Percentiles rank a stretch among this genome's conserved stretches.
phyloP scores from a whole-genome alignment of 2,888 invertebrate species.

The Vanessa cardui region DNA sequence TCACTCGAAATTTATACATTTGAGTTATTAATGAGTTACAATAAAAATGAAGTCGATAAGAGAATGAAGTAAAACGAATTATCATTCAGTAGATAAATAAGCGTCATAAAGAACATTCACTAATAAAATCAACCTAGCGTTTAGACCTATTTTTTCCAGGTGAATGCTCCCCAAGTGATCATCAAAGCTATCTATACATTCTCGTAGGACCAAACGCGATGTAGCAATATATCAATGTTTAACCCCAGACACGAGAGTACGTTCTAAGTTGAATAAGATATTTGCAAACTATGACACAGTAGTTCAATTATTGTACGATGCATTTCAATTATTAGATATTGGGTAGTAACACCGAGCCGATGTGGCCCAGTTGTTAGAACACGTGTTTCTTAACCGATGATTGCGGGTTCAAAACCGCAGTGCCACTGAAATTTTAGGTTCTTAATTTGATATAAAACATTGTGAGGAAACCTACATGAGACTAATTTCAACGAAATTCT shows the following conservation, averaged over 20 bases:
- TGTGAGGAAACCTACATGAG: too few relatives aligned
- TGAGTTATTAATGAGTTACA: too few relatives aligned
- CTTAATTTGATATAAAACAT: too few relatives aligned
- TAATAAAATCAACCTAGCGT: conserved; percentile 1
- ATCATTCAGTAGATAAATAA: not conserved
- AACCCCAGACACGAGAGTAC: not conserved
- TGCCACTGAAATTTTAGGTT: too few relatives aligned
- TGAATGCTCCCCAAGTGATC: conserved; percentile 5
- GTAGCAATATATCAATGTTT: not conserved
- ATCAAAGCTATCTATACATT: conserved; percentile 8
- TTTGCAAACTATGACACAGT: not conserved
- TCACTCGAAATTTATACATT: not conserved
- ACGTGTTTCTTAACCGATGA: too few relatives aligned
- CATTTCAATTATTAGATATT: not conserved
- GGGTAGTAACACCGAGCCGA: not conserved
- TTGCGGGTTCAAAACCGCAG: too few relatives aligned
- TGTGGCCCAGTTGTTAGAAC: too few relatives aligned
- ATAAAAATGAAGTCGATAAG: too few relatives aligned
- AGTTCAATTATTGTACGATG: not conserved
- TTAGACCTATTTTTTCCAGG: conserved; percentile 11
- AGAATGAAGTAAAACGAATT: not conserved
- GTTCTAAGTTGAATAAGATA: not conserved
- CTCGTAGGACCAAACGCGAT: not conserved
- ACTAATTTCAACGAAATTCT: too few relatives aligned
- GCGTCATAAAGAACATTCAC: not conserved